Conservation (phyloP, 1,140 invertebrate genomes). For the Macrotrachela quadricornifera region DNA sequence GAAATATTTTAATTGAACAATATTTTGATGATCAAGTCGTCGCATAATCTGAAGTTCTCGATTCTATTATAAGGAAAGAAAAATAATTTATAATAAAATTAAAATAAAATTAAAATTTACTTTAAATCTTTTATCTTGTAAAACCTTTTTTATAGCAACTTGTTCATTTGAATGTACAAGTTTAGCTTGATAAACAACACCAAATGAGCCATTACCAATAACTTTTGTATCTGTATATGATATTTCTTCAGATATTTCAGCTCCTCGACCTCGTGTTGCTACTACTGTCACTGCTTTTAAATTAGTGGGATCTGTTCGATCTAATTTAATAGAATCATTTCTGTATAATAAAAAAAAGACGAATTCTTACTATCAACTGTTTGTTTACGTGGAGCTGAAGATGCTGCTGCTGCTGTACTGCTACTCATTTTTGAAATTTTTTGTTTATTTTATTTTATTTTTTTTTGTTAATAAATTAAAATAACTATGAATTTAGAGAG, state of each 20-base stretch:
- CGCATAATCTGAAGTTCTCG: slow-evolving; percentile 98
- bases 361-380: too few relatives aligned
- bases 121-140: slow-evolving; percentile 97
- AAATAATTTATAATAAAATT: neutral
- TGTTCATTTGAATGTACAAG: slow-evolving; percentile 67
- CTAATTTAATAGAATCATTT: too few relatives aligned
- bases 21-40: slow-evolving; percentile 94
- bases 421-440: too few relatives aligned
- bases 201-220: slow-evolving; percentile 97
- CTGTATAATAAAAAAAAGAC: too few relatives aligned
- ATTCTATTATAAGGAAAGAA: slow-evolving; percentile 36
- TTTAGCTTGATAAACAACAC: slow-evolving; percentile 94
- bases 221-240: slow-evolving; percentile 91
- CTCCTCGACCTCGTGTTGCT: slow-evolving; percentile 75
- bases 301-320: too few relatives aligned
- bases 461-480: too few relatives aligned
- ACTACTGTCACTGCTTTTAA: slow-evolving; percentile 64
- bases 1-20: slow-evolving; percentile 98
- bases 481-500: too few relatives aligned
- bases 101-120: slow-evolving; percentile 32
- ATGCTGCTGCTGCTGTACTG: too few relatives aligned
- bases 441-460: too few relatives aligned
- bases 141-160: slow-evolving; percentile 98
- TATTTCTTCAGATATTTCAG: slow-evolving; percentile 48
- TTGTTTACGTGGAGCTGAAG: too few relatives aligned